Evolutionary conservation across 2,888 invertebrate species (phyloP), one percentile per base, ranked within the genome.

Genomic region (Anodontia alba): DNA sequence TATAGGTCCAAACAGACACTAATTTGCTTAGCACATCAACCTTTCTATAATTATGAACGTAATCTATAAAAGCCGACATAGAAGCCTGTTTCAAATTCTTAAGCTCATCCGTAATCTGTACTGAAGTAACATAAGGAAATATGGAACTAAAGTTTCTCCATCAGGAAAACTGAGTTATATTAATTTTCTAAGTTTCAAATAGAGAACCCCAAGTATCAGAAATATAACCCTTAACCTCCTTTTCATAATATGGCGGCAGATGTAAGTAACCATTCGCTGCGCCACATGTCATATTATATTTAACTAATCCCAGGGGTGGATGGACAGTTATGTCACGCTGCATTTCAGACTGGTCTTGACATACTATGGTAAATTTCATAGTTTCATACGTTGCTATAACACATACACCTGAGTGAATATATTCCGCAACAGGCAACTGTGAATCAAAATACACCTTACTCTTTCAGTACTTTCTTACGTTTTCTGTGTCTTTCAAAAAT

Each of bases 11-110:
- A 20, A 43, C 3, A 12, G 69, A 69, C 42, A 69, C 8, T n/a
- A 43, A 46, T 15, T 43, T 26, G 23, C 29, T 23, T 8, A 42
- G 1, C n/a, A 33, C 29, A 23, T 72, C 38, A 33, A 66, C 51
- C 26, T 71, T 62, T 62, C 36, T 57, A 72, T 71, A 71, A 33
- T 62, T 66, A n/a, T 43, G 23, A 17, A 71, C 49, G n/a, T 73
- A 38, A 67, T 51, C 23, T 8, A 77, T 17, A 73, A 77, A 73
- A n/a, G 33, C 23, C 8, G 49, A 29, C 73, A 78, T 78, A 29
- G 73, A 51, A 15, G 73, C 49, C 33, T 73, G 36, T 54, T 68
- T 78, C 38, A 78, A 73, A 33, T 69, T 29, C 3, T 3, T 26
- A 10, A 73, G 42, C 1, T 54, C n/a, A 38, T 51, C 20, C 29